Evolutionary conservation across 1,140 invertebrate genomes (phyloP).

Genomic region (Pissodes strobi): DNA sequence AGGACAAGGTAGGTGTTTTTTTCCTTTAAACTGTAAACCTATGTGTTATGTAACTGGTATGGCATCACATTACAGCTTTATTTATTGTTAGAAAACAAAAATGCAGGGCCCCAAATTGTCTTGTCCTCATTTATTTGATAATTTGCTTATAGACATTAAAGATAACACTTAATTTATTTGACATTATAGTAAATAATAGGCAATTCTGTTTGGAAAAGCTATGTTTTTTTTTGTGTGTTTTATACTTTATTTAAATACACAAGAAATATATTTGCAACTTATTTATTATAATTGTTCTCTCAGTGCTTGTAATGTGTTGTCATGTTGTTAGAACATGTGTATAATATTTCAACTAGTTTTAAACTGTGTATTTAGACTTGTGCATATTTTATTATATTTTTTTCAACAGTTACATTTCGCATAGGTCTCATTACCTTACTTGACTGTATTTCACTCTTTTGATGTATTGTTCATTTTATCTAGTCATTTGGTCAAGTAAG

Average conservation of each 20-base stretch:
- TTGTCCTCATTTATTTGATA: background rate
- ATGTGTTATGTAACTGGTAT: slow-evolving; percentile 27
- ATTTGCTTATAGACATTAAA: too few relatives aligned
- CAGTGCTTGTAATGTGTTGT: background rate
- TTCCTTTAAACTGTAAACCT: slow-evolving; percentile 24
- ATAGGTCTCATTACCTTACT: slow-evolving; percentile 13
- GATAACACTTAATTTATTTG: too few relatives aligned
- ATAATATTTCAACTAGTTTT: background rate
- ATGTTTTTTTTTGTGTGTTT: background rate
- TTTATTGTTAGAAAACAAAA: background rate
- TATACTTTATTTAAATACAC: background rate
- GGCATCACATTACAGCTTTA: background rate
- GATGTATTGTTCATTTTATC: background rate
- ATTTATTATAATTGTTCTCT: background rate
- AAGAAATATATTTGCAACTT: background rate
- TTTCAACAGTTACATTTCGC: slow-evolving; percentile 12
- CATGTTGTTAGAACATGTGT: background rate
- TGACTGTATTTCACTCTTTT: background rate
- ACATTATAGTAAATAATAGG: too few relatives aligned
- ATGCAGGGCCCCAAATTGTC: background rate
- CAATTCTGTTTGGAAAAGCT: background rate
- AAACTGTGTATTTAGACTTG: background rate
- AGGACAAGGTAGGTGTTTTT: slow-evolving; percentile 52
- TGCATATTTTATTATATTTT: slow-evolving; percentile 2
- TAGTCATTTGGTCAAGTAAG: slow-evolving; percentile 12